Base-by-base conservation (phyloP, 2,797 vertebrate genomes). In the Cirrhinus molitorella region DNA sequence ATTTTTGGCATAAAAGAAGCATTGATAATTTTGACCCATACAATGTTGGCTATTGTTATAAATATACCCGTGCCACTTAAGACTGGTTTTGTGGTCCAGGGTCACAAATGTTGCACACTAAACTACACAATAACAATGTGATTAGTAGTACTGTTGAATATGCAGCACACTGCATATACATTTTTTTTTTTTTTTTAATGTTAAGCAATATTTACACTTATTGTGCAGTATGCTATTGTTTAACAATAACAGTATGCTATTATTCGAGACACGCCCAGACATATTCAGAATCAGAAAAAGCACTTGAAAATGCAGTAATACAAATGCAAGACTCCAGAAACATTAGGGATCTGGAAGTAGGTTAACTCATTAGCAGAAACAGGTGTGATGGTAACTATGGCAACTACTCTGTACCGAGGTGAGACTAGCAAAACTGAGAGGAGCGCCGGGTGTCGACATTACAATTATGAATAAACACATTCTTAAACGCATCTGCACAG, bases 371-470 rank as follows among this genome's bases (percentile, higher is more conserved):
- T 79, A 79, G 34, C 65, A 40, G 65, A 79, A 67, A 79, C 78
- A 68, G 78, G 75, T 78, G 78, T 79, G 49, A 55, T 80, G 61
- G 78, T 80, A 13, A 68, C 78, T 68, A 80, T 80, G 34, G 78
- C 65, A 80, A 80, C 78, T 43, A 12, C 49, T 53, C 16, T 84
- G 87, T 45, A 2, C 23, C 23, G 57, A 57, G 25, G 57, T 37
- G 55, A 68, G 43, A 70, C 23, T 14, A 21, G 45, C 70, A 31
- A 72, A 49, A 72, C 68, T 19, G 25, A 72, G 45, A 49, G 17
- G 37, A 40, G 28, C 61, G 9, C 25, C 14, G 12, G 67, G 43
- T 17, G 21, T 57, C 21, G 13, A 57, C 21, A 10, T 74, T n/a
- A 25, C 17, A 78, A 49, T 47, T 21, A 45, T 19, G 55, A 40